Percentiles rank a stretch among this genome's conserved stretches.
Evolutionary conservation across 1,140 invertebrate genomes (phyloP).

Genomic region (Eriosoma lanigerum): DNA sequence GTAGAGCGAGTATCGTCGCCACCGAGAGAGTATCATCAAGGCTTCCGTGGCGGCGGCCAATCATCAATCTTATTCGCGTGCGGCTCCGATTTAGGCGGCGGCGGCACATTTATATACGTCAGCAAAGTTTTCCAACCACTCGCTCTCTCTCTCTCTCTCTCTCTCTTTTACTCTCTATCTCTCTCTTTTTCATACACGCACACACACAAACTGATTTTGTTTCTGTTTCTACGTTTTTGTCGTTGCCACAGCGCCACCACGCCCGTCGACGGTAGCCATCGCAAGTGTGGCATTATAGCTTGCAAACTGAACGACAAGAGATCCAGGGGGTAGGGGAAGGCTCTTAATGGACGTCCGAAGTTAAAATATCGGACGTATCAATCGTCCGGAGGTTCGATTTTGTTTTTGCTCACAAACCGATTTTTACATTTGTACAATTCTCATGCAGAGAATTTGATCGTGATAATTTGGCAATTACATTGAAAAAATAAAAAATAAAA

Average conservation of each 20-base stretch:
- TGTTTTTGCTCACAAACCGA: neutral
- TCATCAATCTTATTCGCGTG: constrained; percentile 45
- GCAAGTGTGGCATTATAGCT: too few species aligned
- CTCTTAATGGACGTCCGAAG: neutral
- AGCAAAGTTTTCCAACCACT: constrained; percentile 24
- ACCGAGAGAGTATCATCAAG: constrained; percentile 29
- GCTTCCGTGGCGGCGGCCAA: neutral
- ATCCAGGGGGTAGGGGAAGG: neutral
- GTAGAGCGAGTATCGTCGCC: neutral
- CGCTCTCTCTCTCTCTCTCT: neutral
- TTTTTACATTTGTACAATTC: too few species aligned
- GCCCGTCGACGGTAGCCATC: neutral
- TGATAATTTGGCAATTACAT: too few species aligned
- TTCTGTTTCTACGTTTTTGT: neutral
- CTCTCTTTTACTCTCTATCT: neutral
- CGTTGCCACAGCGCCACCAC: neutral
- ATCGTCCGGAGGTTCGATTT: constrained; percentile 28
- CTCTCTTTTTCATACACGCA: too few species aligned
- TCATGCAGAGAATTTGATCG: too few species aligned
- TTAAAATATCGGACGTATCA: constrained; percentile 42
- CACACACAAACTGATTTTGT: neutral
- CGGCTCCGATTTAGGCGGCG: constrained; percentile 3
- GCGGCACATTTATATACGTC: constrained; percentile 40
- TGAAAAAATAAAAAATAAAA: too few species aligned
- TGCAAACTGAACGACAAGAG: too few species aligned